Evolutionary conservation across 1,140 invertebrate species (phyloP).

Genomic region (Thaumatotibia leucotreta): DNA sequence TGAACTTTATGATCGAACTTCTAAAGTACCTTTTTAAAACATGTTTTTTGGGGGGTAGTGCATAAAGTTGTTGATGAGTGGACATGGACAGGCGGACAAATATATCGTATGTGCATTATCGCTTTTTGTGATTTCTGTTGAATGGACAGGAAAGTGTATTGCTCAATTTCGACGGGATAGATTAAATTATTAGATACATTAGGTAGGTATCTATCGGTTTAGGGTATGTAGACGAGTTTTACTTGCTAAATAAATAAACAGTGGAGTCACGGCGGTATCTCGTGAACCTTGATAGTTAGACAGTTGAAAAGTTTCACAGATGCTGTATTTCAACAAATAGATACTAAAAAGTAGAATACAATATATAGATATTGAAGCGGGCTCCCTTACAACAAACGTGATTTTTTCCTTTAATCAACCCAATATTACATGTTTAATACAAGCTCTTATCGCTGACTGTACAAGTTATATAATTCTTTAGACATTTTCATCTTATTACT

Average conservation of each 20-base stretch:
- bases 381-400: too few species aligned
- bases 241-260: background rate
- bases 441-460: too few species aligned
- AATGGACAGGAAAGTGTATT: constrained; percentile 11
- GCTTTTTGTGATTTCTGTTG: constrained; percentile 11
- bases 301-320: too few species aligned
- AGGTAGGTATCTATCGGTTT: background rate
- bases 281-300: too few species aligned
- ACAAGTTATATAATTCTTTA: too few species aligned
- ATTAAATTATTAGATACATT: constrained; percentile 9
- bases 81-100: constrained; percentile 1
- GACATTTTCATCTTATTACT: too few species aligned
- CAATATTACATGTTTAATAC: too few species aligned
- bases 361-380: too few species aligned
- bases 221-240: background rate
- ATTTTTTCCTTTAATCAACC: too few species aligned
- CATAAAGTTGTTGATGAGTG: background rate
- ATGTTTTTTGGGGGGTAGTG: background rate
- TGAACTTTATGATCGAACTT: background rate
- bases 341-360: too few species aligned
- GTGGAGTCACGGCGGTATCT: too few species aligned
- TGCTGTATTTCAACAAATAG: too few species aligned
- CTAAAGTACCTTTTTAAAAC: background rate
- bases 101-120: constrained; percentile 14
- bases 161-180: background rate